A percentile compares a stretch with the other conserved stretches of the same genome.
Evolutionary conservation across 2,888 invertebrate species (phyloP).

Genomic region (Lasioglossum calceatum): DNA sequence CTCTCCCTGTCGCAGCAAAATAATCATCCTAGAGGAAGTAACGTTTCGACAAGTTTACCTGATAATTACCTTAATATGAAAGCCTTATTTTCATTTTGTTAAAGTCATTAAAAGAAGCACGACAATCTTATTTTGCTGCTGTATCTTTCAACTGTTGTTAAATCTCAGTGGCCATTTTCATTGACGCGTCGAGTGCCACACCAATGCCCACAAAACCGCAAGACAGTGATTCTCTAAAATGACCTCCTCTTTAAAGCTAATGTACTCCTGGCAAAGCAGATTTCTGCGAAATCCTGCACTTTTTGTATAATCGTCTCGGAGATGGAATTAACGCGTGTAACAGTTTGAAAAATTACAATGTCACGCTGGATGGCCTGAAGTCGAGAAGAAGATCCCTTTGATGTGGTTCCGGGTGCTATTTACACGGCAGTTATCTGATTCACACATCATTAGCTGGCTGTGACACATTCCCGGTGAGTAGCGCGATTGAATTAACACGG

Average conservation of each 20-base stretch:
- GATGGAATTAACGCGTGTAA: background rate
- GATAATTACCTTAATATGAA: no score
- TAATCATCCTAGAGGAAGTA: no score
- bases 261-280: background rate
- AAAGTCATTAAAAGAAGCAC: no score
- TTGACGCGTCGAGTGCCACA: no score
- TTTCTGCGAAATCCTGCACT: background rate
- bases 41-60: no score
- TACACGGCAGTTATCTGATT: conserved; percentile 5
- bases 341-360: background rate
- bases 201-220: no score
- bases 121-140: no score
- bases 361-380: background rate
- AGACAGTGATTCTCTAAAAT: background rate
- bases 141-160: no score
- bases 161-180: no score
- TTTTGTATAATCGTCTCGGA: background rate
- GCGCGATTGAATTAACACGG: background rate
- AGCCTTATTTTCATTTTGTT: no score
- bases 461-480: background rate
- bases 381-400: background rate
- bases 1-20: no score
- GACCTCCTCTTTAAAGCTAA: background rate
- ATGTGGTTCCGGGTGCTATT: background rate
- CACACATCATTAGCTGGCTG: background rate